Evolutionary conservation across 2,797 vertebrate species (phyloP).

Genomic region (Phaenicophaeus curvirostris): DNA sequence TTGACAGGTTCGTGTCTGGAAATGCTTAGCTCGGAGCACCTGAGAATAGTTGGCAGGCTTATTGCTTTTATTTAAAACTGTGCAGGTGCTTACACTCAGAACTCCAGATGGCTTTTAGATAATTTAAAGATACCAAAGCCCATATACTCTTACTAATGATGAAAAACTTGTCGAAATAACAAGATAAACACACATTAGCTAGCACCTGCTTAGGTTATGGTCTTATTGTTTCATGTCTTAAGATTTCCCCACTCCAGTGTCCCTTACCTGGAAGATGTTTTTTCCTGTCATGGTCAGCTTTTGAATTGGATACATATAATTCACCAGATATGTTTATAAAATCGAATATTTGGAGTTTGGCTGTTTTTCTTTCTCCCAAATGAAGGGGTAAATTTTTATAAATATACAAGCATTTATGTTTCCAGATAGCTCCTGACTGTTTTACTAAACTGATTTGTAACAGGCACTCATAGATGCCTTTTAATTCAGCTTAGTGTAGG

Average conservation of each 20-base stretch:
- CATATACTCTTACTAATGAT: not conserved
- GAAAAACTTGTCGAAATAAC: not conserved
- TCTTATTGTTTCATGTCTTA: not conserved
- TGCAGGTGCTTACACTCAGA: conserved; percentile 30
- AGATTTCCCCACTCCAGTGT: not conserved
- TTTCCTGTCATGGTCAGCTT: not conserved
- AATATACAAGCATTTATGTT: not conserved
- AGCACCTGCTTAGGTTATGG: not conserved
- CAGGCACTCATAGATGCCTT: not conserved
- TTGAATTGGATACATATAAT: not conserved
- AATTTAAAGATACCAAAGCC: not conserved
- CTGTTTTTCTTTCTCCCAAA: not conserved
- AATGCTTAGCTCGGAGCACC: conserved; percentile 54
- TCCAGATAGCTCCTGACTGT: not conserved
- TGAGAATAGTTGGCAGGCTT: conserved; percentile 16
- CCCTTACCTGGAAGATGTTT: not conserved
- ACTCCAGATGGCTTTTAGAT: conserved; percentile 40
- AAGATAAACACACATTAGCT: not conserved
- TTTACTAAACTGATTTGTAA: not conserved
- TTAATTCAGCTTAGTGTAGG: not conserved
- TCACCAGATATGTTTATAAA: rapidly evolving
- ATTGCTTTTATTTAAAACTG: conserved; percentile 4
- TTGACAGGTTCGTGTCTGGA: conserved; percentile 30
- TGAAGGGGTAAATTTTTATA: not conserved
- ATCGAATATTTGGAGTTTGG: not conserved